phyloP scores from a whole-genome alignment of 2,113 vertebrate species.

The Pseudopodoces humilis region DNA sequence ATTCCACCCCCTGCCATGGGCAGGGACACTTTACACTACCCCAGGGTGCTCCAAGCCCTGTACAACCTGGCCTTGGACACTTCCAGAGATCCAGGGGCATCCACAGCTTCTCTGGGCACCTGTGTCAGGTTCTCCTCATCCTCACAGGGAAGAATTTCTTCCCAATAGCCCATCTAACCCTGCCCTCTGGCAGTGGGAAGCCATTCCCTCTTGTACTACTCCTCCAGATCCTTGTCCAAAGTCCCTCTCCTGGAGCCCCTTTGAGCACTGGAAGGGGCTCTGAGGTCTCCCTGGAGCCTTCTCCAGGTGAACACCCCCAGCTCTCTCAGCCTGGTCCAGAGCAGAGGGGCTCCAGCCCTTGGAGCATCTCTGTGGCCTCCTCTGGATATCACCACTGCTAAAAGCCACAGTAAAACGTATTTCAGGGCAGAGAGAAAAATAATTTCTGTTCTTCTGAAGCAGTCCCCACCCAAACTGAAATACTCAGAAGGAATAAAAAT shows the following conservation, averaged over 20 bases:
- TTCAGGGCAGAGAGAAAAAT: background rate
- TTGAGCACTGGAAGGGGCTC: background rate
- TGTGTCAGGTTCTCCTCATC: background rate
- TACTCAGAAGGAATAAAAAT: background rate
- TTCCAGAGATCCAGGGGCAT: background rate
- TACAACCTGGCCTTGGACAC: background rate
- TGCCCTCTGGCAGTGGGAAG: background rate
- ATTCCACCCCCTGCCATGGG: too few species aligned
- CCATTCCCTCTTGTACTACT: background rate
- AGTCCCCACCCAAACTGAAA: background rate
- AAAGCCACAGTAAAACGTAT: background rate
- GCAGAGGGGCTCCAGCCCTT: background rate
- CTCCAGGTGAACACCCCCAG: background rate
- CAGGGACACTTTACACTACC: background rate
- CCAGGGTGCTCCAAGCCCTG: background rate
- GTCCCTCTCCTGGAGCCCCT: background rate
- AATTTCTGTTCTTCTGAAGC: background rate
- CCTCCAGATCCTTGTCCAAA: background rate
- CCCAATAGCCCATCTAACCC: background rate
- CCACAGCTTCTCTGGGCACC: background rate
- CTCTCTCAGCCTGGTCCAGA: background rate
- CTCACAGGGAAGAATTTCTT: background rate
- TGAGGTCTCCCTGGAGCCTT: background rate
- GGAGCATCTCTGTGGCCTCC: background rate
- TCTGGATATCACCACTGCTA: background rate